These are phyloP conservation scores for Drosophila formosana DNA, from an alignment of 2,888 invertebrate genomes.

Conservation along the genomic window DNA sequence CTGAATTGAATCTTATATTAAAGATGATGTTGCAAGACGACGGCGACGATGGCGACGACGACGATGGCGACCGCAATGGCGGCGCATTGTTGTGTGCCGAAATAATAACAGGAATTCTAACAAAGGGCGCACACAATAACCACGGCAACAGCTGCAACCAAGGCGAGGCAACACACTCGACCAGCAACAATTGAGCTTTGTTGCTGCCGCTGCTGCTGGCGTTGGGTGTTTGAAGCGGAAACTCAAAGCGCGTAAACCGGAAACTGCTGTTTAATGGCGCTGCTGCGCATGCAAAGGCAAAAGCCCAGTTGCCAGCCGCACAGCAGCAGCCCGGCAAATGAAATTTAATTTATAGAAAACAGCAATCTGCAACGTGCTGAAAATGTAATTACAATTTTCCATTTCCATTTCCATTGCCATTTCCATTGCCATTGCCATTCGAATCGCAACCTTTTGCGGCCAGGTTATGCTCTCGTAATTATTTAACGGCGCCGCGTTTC, in stretches of 20 bases:
- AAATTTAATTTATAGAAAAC: conserved; percentile 79
- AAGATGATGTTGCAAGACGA: conserved; percentile 76
- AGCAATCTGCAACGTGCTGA: conserved; percentile 73
- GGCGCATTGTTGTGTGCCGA: conserved; percentile 62
- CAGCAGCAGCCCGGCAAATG: conserved; percentile 48
- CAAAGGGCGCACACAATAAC: conserved; percentile 74
- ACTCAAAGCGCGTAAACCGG: conserved; percentile 80
- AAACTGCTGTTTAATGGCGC: conserved; percentile 79
- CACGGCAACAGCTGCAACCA: conserved; percentile 72
- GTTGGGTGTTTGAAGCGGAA: conserved; percentile 76
- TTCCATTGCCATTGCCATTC: conserved; percentile 13
- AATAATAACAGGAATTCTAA: conserved; percentile 73
- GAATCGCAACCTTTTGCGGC: conserved; percentile 50
- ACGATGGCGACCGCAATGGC: conserved; percentile 34
- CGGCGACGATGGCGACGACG: conserved; percentile 55
- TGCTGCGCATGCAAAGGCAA: conserved; percentile 68
- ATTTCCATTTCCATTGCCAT: conserved; percentile 59
- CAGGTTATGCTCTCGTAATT: conserved; percentile 55
- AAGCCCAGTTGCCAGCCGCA: conserved; percentile 29
- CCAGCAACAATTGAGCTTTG: conserved; percentile 65
- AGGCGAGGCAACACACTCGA: conserved; percentile 50
- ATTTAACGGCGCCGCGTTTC: conserved; percentile 55
- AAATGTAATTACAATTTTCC: conserved; percentile 79
- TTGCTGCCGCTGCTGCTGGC: conserved; percentile 24
- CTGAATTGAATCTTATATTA: conserved; percentile 78